A percentile compares a stretch with the other conserved stretches of the same genome.
Evolutionary conservation across 2,797 vertebrate genomes (phyloP).

Genomic region (Intellagama lesueurii): DNA sequence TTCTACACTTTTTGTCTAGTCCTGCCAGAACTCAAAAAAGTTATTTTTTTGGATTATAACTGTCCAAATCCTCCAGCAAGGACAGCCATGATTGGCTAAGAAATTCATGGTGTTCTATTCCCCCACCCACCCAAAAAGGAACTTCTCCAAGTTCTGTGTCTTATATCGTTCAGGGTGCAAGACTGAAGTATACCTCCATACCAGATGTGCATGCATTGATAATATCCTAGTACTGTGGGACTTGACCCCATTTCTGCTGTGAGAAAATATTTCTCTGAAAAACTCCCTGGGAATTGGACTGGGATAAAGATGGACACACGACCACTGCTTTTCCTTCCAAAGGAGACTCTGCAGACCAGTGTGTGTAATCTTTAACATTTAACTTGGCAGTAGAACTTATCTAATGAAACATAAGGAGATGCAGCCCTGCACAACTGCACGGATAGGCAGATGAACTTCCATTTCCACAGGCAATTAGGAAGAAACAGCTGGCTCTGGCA

Average conservation of each 20-base stretch:
- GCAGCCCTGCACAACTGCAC: not conserved
- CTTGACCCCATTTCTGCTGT: not conserved
- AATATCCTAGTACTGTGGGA: not conserved
- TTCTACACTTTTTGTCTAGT: not conserved
- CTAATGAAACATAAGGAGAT: not conserved
- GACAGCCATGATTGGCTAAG: too few species aligned
- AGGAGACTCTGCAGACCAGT: not conserved
- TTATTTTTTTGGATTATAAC: too few species aligned
- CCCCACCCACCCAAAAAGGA: too few species aligned
- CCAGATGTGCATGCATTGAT: not conserved
- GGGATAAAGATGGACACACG: not conserved
- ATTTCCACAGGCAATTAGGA: slow-evolving; percentile 24
- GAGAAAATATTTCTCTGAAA: not conserved
- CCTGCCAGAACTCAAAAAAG: too few species aligned
- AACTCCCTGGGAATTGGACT: not conserved
- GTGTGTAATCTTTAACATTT: not conserved
- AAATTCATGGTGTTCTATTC: too few species aligned
- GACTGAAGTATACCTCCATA: not conserved
- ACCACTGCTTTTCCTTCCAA: not conserved
- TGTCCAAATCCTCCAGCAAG: too few species aligned
- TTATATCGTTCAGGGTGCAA: not conserved
- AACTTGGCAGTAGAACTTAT: not conserved
- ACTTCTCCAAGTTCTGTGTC: not conserved
- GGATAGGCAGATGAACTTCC: not conserved
- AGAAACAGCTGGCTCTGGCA: slow-evolving; percentile 18